phyloP scores from a whole-genome alignment of 53 echinoderm and acorn worm genomes.

The Zoroaster sp. region DNA sequence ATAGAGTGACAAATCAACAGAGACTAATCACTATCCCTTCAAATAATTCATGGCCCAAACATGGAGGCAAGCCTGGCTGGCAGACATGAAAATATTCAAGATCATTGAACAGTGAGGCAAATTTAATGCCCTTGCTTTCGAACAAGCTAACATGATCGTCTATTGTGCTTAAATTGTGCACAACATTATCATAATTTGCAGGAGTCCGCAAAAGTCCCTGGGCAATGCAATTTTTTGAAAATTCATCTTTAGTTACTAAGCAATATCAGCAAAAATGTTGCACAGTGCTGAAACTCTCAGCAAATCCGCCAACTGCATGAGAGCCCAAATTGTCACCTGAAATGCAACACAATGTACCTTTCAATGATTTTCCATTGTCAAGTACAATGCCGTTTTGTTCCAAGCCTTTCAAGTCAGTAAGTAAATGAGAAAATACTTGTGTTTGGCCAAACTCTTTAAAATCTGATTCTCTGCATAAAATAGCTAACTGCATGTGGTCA shows the following conservation, averaged over 20 bases:
- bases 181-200: background rate
- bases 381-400: constrained; percentile 33
- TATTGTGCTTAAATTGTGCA: background rate
- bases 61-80: constrained; percentile 42
- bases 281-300: constrained; percentile 48
- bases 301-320: constrained; percentile 47
- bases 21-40: constrained; percentile 56
- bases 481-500: constrained; percentile 54
- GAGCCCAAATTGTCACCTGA: constrained; percentile 56
- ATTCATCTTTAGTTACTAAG: background rate
- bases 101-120: constrained; percentile 33
- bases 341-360: constrained; percentile 51
- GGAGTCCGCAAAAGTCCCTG: constrained; percentile 4
- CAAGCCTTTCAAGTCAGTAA: constrained; percentile 42
- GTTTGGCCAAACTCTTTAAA: constrained; percentile 23
- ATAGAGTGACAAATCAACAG: constrained; percentile 45
- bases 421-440: constrained; percentile 10
- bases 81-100: constrained; percentile 54
- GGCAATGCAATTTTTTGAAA: constrained; percentile 1
- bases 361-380: constrained; percentile 25
- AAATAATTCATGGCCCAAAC: constrained; percentile 59
- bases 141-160: background rate
- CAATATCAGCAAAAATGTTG: constrained; percentile 38
- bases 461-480: constrained; percentile 47
- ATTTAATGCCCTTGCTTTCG: constrained; percentile 42